Evolutionary conservation across 1,140 invertebrate genomes (phyloP).

Genomic region (Calephelis virginiensis): DNA sequence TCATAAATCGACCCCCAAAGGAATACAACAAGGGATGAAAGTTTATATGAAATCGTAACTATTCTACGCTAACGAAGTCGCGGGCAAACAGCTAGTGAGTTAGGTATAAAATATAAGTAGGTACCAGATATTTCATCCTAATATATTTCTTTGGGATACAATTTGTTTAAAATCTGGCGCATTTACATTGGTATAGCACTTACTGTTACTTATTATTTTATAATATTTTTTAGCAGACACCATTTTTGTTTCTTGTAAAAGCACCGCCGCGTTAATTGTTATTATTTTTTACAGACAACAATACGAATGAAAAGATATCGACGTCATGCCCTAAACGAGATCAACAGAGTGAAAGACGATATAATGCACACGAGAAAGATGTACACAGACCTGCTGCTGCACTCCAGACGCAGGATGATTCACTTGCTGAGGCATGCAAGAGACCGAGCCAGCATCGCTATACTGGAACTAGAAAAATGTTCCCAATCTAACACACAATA

Average conservation of each 20-base stretch:
- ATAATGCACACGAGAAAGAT: slow-evolving; percentile 49
- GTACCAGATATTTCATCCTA: no score
- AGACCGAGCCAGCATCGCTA: slow-evolving; percentile 26
- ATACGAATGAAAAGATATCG: slow-evolving; percentile 52
- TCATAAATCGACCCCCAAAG: no score
- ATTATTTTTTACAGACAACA: slow-evolving; percentile 42
- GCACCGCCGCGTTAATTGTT: no score
- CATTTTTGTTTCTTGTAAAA: neutral
- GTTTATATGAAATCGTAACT: no score
- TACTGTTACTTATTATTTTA: no score
- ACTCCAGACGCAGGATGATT: slow-evolving; percentile 44
- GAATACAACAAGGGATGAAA: no score
- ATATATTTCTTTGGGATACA: no score
- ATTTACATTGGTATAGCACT: no score
- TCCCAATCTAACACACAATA: neutral
- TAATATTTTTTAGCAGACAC: neutral
- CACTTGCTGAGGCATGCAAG: slow-evolving; percentile 42
- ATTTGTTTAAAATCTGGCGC: no score
- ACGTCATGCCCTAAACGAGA: slow-evolving; percentile 48
- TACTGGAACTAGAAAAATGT: slow-evolving; percentile 26
- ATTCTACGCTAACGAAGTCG: no score
- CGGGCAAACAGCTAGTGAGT: no score
- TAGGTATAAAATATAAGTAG: no score
- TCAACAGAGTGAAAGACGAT: slow-evolving; percentile 58
- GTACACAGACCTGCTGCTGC: slow-evolving; percentile 55